phyloP scores from a whole-genome alignment of 2,888 invertebrate genomes.

The Stenodema calcarata region DNA sequence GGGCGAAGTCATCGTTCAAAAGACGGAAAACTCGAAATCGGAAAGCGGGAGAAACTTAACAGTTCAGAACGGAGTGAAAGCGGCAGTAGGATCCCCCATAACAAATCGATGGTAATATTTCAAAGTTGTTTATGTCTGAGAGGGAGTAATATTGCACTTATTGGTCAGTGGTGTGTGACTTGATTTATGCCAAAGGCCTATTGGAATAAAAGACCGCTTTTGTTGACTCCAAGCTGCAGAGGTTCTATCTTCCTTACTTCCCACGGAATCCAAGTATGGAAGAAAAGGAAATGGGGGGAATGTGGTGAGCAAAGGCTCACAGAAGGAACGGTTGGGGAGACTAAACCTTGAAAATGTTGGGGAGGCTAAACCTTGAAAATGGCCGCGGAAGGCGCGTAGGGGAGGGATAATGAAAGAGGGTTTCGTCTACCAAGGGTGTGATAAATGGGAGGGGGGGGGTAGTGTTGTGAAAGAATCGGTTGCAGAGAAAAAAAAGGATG shows the following conservation, averaged over 20 bases:
- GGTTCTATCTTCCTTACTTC: not conserved
- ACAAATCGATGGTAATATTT: constrained; percentile 36
- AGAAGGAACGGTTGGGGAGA: not conserved
- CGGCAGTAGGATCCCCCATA: not conserved
- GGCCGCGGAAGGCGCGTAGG: not conserved
- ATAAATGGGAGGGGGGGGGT: no score
- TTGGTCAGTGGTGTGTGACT: constrained; percentile 45
- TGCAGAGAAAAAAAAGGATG: not conserved
- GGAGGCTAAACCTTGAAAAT: no score
- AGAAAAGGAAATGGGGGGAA: not conserved
- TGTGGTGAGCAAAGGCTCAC: not conserved
- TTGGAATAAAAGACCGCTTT: constrained; percentile 11
- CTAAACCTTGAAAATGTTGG: not conserved
- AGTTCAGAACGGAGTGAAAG: not conserved
- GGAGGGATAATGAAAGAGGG: not conserved
- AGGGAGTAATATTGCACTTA: constrained; percentile 41
- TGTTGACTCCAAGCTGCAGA: not conserved
- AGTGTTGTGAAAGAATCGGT: not conserved
- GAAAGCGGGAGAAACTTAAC: not conserved
- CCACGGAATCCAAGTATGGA: not conserved
- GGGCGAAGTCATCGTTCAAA: not conserved
- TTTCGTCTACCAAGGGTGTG: no score
- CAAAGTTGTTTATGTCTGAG: constrained; percentile 46
- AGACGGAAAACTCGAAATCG: not conserved
- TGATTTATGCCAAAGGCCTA: constrained; percentile 22